Conservation (phyloP, 2,888 invertebrate genomes). For the Drosophila setosimentum region DNA sequence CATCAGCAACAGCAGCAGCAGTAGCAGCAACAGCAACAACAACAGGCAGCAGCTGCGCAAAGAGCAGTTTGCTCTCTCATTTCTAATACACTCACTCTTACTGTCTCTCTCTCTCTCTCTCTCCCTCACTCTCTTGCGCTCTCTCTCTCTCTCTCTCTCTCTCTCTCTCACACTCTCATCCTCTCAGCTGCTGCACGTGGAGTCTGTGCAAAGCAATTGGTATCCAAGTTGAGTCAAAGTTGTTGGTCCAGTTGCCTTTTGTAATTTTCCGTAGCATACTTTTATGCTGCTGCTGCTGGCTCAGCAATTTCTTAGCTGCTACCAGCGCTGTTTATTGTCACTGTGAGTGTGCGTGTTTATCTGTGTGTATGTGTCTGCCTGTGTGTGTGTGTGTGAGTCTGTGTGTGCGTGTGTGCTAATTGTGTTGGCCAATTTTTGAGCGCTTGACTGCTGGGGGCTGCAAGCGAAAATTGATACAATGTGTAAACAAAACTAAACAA, state of each 20-base stretch:
- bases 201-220: constrained; percentile 62
- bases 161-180: background rate
- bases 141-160: background rate
- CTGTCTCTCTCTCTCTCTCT: background rate
- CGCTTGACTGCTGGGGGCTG: constrained; percentile 33
- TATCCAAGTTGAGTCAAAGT: constrained; percentile 56
- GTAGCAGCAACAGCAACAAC: constrained; percentile 37
- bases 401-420: constrained; percentile 45
- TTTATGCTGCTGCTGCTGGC: constrained; percentile 63
- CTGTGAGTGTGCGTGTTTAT: constrained; percentile 5
- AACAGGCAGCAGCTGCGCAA: constrained; percentile 59
- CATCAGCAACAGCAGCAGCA: constrained; percentile 32
- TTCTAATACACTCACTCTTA: constrained; percentile 7
- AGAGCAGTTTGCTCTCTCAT: constrained; percentile 35
- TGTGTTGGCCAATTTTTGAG: constrained; percentile 60
- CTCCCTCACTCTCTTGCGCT: background rate
- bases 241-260: constrained; percentile 65
- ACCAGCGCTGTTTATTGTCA: constrained; percentile 32
- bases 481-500: constrained; percentile 68
- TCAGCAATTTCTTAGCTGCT: constrained; percentile 69
- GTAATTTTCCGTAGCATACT: constrained; percentile 72
- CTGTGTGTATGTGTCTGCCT: constrained; percentile 12
- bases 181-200: constrained; percentile 41
- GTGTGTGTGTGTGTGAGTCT: constrained; percentile 31
- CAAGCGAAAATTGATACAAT: constrained; percentile 62